Conservation (phyloP, 92 coral and sea anemone species). For the Anthopleura xanthogrammica region DNA sequence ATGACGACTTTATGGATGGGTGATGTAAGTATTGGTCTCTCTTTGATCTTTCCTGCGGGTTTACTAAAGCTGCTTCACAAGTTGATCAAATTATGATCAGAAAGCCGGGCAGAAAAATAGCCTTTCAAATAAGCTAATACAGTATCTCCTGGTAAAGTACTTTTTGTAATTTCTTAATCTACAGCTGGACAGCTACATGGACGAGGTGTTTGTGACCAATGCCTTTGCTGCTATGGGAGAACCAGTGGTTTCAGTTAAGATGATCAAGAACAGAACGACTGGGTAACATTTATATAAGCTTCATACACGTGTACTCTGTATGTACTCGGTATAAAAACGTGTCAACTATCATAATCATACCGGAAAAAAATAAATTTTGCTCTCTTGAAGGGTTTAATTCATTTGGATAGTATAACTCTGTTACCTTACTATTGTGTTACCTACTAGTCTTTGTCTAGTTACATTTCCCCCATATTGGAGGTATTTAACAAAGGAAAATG, state of each 20-base stretch:
- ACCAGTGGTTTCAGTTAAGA: conserved; percentile 75
- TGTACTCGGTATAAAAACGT: not conserved
- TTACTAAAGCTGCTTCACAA: not conserved
- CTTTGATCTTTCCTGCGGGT: not conserved
- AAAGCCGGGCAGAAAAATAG: too few relatives aligned
- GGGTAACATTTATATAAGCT: conserved; percentile 57
- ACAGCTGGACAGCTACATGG: conserved; percentile 88
- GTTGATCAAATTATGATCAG: not conserved
- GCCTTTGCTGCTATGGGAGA: conserved; percentile 97
- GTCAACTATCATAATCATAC: not conserved
- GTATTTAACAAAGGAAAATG: too few relatives aligned
- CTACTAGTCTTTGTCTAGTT: too few relatives aligned
- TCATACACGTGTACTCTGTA: not conserved
- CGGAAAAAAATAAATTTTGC: too few relatives aligned
- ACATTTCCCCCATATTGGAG: too few relatives aligned
- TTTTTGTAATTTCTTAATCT: not conserved
- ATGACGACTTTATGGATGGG: conserved; percentile 99
- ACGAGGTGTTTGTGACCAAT: conserved; percentile 80
- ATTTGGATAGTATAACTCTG: too few relatives aligned
- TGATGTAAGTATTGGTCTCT: conserved; percentile 64
- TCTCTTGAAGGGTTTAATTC: too few relatives aligned
- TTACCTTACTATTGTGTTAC: too few relatives aligned
- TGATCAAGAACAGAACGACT: conserved; percentile 82
- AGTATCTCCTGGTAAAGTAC: not conserved
- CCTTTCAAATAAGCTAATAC: too few relatives aligned